Conservation (phyloP, 2,888 invertebrate species). For the Chalcosyrphus nemorum region DNA sequence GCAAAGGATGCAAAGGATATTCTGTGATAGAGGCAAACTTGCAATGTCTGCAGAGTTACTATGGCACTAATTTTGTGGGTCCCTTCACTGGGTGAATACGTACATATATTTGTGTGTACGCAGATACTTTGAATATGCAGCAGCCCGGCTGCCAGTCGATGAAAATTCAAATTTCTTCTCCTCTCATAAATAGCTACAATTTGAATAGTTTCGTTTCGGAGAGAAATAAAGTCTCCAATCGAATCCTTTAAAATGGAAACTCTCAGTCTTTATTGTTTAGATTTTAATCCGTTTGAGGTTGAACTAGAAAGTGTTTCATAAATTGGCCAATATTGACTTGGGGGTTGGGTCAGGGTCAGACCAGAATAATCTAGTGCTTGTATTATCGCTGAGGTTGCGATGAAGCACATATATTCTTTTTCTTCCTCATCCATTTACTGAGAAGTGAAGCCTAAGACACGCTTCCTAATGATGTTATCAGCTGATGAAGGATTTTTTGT, state of each 20-base stretch:
- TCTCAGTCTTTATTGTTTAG: background rate
- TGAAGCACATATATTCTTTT: too few species aligned
- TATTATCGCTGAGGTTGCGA: too few species aligned
- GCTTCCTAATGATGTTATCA: too few species aligned
- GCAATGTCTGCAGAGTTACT: background rate
- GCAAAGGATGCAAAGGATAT: background rate
- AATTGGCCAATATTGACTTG: too few species aligned
- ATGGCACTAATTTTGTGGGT: background rate
- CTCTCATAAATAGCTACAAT: too few species aligned
- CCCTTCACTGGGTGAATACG: background rate
- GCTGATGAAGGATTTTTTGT: too few species aligned
- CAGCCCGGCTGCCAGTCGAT: background rate
- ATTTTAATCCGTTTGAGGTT: too few species aligned
- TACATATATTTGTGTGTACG: background rate
- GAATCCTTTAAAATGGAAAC: background rate
- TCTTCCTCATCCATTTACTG: too few species aligned
- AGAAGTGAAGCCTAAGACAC: too few species aligned
- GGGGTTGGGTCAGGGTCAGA: too few species aligned
- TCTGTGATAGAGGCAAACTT: background rate
- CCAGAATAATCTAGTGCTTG: too few species aligned
- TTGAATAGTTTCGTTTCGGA: background rate
- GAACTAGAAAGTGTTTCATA: too few species aligned
- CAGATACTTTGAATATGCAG: conserved; percentile 2
- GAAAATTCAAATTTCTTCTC: background rate
- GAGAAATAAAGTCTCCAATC: background rate